Conservation (phyloP, 2,888 invertebrate genomes). For the Cryptocheilus praepositus region DNA sequence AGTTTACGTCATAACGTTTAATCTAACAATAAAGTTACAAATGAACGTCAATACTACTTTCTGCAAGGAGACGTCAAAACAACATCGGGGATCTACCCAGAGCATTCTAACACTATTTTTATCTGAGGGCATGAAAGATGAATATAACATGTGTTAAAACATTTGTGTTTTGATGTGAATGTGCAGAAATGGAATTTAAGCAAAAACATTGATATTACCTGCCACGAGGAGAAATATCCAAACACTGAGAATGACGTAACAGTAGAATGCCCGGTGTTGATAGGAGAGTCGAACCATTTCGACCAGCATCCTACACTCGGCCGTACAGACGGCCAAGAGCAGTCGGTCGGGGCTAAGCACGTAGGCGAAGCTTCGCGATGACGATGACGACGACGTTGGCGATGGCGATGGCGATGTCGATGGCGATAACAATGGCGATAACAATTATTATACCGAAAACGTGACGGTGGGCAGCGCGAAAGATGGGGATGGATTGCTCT, state of each 20-base stretch:
- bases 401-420: conserved; percentile 19
- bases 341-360: conserved; percentile 12
- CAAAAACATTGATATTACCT: conserved; percentile 74
- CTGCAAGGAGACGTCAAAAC: too few species aligned
- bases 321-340: not conserved
- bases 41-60: too few species aligned
- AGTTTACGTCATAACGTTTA: too few species aligned
- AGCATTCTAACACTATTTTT: too few species aligned
- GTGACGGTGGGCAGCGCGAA: not conserved
- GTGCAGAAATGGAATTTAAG: too few species aligned
- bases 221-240: conserved; percentile 89
- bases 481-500: conserved; percentile 30
- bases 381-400: conserved; percentile 18
- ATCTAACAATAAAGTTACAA: too few species aligned
- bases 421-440: conserved; percentile 20
- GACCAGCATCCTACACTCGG: conserved; percentile 71
- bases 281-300: conserved; percentile 79
- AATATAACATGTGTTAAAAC: too few species aligned
- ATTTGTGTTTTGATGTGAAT: too few species aligned
- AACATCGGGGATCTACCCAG: too few species aligned
- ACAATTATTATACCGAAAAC: not conserved
- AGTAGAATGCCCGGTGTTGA: conserved; percentile 87
- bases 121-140: too few species aligned
- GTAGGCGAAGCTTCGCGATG: conserved; percentile 8
- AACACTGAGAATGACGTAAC: conserved; percentile 86